Base-by-base conservation (phyloP, 2,888 invertebrate genomes). In the Perizoma affinitatum region DNA sequence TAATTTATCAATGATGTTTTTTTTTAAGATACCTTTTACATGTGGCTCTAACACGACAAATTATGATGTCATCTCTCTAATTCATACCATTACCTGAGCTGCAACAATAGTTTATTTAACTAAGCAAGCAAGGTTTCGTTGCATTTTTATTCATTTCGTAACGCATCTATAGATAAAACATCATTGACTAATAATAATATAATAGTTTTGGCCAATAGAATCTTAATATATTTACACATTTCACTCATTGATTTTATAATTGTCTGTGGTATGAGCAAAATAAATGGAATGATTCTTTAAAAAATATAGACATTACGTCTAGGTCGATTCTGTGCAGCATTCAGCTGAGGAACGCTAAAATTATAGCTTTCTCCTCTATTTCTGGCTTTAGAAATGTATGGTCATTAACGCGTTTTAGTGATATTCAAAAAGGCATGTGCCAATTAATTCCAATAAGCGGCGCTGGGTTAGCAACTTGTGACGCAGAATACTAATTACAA, bases 211-310 rank as follows among this genome's bases (percentile, higher is more conserved):
- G 80, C 81, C 76, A 73, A 79, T 79, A 64, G 61, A 73, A 78
- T 75, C 74, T 75, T 70, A 78, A 71, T 77, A 76, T 83, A 82
- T 81, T 75, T 80, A 83, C 82, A 80, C 10, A 35, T 46, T 35
- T 67, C 44, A 59, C 40, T 36, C 35, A 41, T 48, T 48, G 59
- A 69, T 65, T 67, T 63, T 52, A 67, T 54, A 50, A 57, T 58
- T 63, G 63, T 58, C 46, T 54, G 58, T 51, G 47, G 51, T 22
- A 44, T 53, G 40, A 51, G 8, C 35, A n/a, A 33, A 38, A 43
- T 49, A 6, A 8, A 38, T 22, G 6, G 7, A 11, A 22, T 38
- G 6, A 7, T 22, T 43, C 40, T 22, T 38, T 9, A 11, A 44
- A 7, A 10, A 44, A 44, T 44, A 22, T 22, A 38, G 38, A 7